A percentile compares a stretch with the other conserved stretches of the same genome.
Conservation (phyloP, 2,113 vertebrate genomes). For the Hemiprocne comata region DNA sequence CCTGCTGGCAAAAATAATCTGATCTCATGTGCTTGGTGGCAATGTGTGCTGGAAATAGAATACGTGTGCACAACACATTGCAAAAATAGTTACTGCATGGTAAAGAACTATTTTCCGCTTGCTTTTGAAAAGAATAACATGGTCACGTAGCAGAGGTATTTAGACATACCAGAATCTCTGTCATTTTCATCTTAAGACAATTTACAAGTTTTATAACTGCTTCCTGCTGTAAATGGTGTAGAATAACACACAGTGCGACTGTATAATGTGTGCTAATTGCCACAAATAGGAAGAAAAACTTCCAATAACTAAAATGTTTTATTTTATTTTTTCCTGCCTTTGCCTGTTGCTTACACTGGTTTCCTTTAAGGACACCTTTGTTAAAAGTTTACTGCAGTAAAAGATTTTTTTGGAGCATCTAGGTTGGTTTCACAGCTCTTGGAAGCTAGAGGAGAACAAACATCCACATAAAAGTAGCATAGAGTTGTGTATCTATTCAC, state of each 20-base stretch:
- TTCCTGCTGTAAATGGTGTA: background rate
- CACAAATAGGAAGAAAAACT: background rate
- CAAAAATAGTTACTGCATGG: slow-evolving; percentile 38
- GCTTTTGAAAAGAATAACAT: background rate
- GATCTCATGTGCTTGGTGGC: slow-evolving; percentile 11
- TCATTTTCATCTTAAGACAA: background rate
- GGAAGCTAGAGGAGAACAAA: background rate
- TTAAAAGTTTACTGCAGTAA: background rate
- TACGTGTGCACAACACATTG: background rate
- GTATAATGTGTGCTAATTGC: background rate
- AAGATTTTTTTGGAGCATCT: background rate
- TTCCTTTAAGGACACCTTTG: background rate
- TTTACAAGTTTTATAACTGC: background rate
- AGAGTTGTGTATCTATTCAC: background rate
- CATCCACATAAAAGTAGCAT: background rate
- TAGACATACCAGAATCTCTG: background rate
- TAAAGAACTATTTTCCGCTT: slow-evolving; percentile 28
- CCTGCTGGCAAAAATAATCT: slow-evolving; percentile 34
- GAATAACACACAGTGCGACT: background rate
- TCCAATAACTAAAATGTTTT: background rate
- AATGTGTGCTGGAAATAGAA: slow-evolving; percentile 37
- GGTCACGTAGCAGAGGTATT: background rate
- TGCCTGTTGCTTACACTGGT: background rate
- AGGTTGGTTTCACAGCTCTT: background rate
- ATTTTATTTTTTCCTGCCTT: background rate